phyloP scores from a whole-genome alignment of 2,797 vertebrate genomes.

The Gouania willdenowi region DNA sequence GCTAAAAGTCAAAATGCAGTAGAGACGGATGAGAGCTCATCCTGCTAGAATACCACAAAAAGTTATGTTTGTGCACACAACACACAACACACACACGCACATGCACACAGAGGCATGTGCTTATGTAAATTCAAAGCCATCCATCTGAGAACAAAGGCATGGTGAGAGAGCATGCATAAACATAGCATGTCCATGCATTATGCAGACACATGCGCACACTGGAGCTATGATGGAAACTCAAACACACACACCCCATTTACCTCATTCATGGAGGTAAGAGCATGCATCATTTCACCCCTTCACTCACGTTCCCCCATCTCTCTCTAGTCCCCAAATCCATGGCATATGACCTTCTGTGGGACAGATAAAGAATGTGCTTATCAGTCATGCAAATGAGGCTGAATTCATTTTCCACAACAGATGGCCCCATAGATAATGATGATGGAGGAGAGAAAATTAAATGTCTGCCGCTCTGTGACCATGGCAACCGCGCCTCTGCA shows the following conservation, averaged over 20 bases:
- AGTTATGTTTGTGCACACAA: too few relatives aligned
- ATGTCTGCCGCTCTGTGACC: slow-evolving; percentile 99
- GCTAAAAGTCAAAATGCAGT: too few relatives aligned
- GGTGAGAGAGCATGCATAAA: slow-evolving; percentile 62
- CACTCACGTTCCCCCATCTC: slow-evolving; percentile 59
- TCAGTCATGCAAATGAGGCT: slow-evolving; percentile 99
- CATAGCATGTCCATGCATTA: slow-evolving; percentile 57
- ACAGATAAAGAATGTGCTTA: slow-evolving; percentile 99
- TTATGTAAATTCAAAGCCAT: slow-evolving; percentile 49
- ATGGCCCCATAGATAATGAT: slow-evolving; percentile 99
- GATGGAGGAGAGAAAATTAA: slow-evolving; percentile 99
- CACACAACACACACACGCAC: background rate
- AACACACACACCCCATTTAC: slow-evolving; percentile 47
- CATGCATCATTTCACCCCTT: slow-evolving; percentile 64
- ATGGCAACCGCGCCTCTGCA: slow-evolving; percentile 94
- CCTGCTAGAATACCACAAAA: too few relatives aligned
- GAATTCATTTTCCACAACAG: slow-evolving; percentile 99
- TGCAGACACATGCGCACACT: slow-evolving; percentile 54
- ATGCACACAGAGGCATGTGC: slow-evolving; percentile 4
- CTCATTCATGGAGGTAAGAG: slow-evolving; percentile 52
- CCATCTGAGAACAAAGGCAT: slow-evolving; percentile 55
- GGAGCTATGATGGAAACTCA: slow-evolving; percentile 31
- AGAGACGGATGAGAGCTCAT: slow-evolving; percentile 2
- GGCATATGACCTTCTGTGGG: slow-evolving; percentile 99
- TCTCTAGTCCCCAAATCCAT: slow-evolving; percentile 89